Evolutionary conservation across 2,888 invertebrate genomes (phyloP), one percentile per base, ranked within the genome.

Genomic region (Diarsia rubi): DNA sequence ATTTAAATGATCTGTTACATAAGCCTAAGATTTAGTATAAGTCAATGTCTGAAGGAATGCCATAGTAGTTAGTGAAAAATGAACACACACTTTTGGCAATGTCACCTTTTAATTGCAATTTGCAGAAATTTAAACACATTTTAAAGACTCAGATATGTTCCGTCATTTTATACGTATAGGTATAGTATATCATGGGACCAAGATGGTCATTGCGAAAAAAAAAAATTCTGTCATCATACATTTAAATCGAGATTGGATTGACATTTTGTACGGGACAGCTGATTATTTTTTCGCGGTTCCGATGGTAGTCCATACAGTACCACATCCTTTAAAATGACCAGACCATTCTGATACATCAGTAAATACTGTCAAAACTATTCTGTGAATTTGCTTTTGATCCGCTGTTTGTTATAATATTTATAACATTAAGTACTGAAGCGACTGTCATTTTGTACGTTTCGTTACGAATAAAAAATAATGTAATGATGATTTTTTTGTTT

Each of bases 331-430:
- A 57, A 27, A 27, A 57, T 27, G 27, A 16, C 27, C 3, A 54
- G 24, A 57, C 16, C 27, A 19, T 27, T 27, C 27, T 57, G 3
- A 24, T 9, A 57, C 59, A 31, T 19, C 24, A 16, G 21, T 63
- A 59, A 62, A 52, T 47, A 45, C 44, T 57, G 27, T 54, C 31
- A 66, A 79, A 60, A 79, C 71, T 52, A 54, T 47, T 44, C 24
- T 64, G 54, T 60, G 59, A 79, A 75, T 19, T 59, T 59, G 57
- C 62, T 66, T 62, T 5, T 31, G 21, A 63, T 84, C 84, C 86
- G 83, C 83, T 85, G 77, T 90, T 93, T 95, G 95, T 94, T 95
- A 94, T 95, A 95, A 94, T 93, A 95, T 95, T 95, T 95, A 95
- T 95, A 93, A 93, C 94, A 94, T 78, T 71, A 78, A 73, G 73